Conservation (phyloP, 2,888 invertebrate genomes). For the Cantharis rufa region DNA sequence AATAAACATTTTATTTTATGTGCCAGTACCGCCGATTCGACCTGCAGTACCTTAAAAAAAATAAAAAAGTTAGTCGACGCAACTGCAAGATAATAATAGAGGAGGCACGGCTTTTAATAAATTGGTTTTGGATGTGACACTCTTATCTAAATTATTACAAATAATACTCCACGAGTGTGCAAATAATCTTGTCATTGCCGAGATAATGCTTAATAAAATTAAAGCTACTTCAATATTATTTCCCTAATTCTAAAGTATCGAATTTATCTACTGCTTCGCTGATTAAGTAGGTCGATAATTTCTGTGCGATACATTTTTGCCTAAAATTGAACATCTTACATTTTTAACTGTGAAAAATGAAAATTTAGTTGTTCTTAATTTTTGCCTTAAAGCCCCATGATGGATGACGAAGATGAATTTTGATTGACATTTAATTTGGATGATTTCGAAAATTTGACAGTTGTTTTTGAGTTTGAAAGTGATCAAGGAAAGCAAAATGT, state of each 20-base stretch:
- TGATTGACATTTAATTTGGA: background rate
- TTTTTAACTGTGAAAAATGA: background rate
- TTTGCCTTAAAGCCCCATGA: background rate
- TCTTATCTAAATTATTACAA: background rate
- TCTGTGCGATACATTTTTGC: background rate
- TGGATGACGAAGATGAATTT: background rate
- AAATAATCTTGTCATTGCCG: background rate
- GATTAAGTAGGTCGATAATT: background rate
- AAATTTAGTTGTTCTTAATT: background rate
- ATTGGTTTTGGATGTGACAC: background rate
- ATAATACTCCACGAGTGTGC: background rate
- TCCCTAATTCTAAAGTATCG: background rate
- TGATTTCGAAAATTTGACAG: background rate
- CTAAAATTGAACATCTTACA: background rate
- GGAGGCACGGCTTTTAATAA: background rate
- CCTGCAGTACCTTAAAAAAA: background rate
- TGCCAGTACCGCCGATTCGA: background rate
- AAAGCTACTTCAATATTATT: background rate
- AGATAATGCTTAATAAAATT: background rate
- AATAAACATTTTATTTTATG: slow-evolving; percentile 17
- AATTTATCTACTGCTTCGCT: background rate
- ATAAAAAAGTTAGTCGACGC: background rate
- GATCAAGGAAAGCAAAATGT: background rate
- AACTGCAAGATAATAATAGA: background rate
- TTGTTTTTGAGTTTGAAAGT: background rate